Evolutionary conservation across 2,888 invertebrate genomes (phyloP), one percentile per base, ranked within the genome.

Genomic region (Chrysotoxum bicinctum): DNA sequence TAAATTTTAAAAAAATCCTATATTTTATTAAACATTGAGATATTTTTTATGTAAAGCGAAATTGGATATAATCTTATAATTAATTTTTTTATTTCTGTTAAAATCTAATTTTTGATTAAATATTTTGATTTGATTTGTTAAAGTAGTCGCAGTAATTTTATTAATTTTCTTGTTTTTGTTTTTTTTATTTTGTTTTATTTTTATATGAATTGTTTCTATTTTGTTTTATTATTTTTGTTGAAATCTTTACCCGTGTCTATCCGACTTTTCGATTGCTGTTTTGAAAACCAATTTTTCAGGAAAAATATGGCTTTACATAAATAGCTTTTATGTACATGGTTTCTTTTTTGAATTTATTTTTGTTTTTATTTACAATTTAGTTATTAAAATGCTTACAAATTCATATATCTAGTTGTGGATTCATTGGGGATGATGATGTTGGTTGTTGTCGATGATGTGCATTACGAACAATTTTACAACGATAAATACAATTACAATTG

Each of bases 181-280:
- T 64, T 70, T 69, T 50, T 70, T 68, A 62, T 69, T 70, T 37
- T 16, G 10, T 37, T 26, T 26, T 43, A 23, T 60, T 21, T 35
- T 16, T 26, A 40, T 45, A 21, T 54, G 7, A 54, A 0, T 23
- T 56, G 54, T 14, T 12, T n/a, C 3, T 8, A 5, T 72, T 72
- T 37, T 30, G 10, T 21, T 19, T 66, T 10, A 68, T 58, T 62
- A 16, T 54, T 26, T 64, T 48, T 45, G 16, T 62, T 23, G 40
- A 52, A 72, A 62, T 64, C 26, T 60, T 80, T 87, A 87, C 87
- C 87, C 87, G 87, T 87, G 35, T 87, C 75, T 62, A 87, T 87
- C 87, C 87, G 87, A 87, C 86, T 86, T 64, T 81, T 76, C 66
- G 52, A 32, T 75, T 58, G 77, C 76, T 87, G 52, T 84, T 64